Evolutionary conservation across 2,113 vertebrate genomes (phyloP).

Genomic region (Arizona elegans): DNA sequence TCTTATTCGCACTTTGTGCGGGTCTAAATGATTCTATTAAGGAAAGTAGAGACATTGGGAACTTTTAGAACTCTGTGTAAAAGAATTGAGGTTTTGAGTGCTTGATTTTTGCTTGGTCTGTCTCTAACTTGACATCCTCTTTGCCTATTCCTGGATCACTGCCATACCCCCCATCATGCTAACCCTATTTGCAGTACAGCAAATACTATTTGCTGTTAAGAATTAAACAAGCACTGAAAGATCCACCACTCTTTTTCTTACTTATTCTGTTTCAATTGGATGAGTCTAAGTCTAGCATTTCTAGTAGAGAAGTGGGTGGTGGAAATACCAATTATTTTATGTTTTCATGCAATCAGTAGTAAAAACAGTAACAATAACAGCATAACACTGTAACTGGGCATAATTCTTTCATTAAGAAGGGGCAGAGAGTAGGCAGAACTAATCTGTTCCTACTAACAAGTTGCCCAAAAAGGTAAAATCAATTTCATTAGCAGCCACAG

Average conservation of each 20-base stretch:
- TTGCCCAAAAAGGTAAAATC: background rate
- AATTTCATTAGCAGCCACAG: background rate
- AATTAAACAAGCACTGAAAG: background rate
- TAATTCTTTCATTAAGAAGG: background rate
- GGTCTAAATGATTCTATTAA: background rate
- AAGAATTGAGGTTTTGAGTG: background rate
- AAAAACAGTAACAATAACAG: background rate
- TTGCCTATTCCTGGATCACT: background rate
- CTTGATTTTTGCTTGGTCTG: background rate
- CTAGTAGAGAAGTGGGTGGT: background rate
- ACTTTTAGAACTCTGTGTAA: background rate
- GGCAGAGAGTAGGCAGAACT: background rate
- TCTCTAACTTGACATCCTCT: background rate
- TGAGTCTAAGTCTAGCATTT: background rate
- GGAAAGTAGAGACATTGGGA: background rate
- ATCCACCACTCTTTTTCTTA: background rate
- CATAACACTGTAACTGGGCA: background rate
- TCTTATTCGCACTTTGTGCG: background rate
- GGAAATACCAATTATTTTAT: background rate
- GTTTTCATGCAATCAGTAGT: background rate
- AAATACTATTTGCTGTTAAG: background rate
- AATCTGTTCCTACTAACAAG: background rate
- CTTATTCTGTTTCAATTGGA: background rate
- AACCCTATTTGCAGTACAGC: background rate
- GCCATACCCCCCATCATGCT: background rate